phyloP scores from a whole-genome alignment of 92 coral and sea anemone species.

The Zoanthus sansibaricus region DNA sequence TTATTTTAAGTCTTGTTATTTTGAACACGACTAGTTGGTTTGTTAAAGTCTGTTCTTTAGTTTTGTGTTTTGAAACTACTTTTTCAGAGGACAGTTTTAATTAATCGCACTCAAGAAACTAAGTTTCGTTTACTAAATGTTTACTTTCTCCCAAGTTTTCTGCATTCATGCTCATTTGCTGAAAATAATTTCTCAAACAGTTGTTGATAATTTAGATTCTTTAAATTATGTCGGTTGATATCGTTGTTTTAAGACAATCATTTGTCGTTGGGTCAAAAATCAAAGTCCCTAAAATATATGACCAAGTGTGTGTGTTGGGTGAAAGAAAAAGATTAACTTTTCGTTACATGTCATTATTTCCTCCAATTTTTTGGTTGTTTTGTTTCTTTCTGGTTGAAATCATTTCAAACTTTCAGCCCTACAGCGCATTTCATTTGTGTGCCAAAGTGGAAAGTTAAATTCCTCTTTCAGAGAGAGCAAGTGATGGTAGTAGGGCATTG shows the following conservation, averaged over 20 bases:
- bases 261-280: neutral
- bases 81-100: slow-evolving; percentile 1
- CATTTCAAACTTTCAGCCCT: too few species aligned
- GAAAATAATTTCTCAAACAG: neutral
- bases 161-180: neutral
- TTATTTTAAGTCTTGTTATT: neutral
- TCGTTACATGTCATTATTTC: neutral
- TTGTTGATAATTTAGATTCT: slow-evolving; percentile 48
- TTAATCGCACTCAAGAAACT: slow-evolving; percentile 14
- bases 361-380: neutral
- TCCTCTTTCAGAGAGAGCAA: too few species aligned
- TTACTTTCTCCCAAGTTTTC: neutral
- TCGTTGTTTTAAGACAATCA: neutral
- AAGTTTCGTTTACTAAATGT: neutral
- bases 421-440: too few species aligned
- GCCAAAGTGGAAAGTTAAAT: too few species aligned
- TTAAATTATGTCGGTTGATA: neutral
- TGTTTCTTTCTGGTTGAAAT: too few species aligned
- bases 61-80: slow-evolving; percentile 2
- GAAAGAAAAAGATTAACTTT: neutral
- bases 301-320: neutral
- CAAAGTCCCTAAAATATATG: neutral
- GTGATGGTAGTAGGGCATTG: too few species aligned
- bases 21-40: too few species aligned
- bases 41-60: neutral